Evolutionary conservation across 2,113 vertebrate species (phyloP).

Genomic region (Alaudala cheleensis): DNA sequence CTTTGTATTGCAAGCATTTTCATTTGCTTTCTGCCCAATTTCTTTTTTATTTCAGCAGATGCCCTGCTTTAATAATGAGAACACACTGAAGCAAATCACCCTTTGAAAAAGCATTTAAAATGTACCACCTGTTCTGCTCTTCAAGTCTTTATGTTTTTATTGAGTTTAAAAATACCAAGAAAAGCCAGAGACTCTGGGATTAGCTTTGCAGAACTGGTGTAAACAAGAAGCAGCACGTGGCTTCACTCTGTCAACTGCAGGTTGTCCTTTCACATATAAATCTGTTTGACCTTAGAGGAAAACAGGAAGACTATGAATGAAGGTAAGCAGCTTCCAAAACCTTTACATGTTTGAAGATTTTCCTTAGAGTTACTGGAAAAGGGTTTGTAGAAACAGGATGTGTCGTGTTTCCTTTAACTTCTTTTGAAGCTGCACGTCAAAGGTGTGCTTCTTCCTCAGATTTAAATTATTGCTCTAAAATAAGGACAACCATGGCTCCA

Average conservation of each 20-base stretch:
- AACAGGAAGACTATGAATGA: conserved; percentile 45
- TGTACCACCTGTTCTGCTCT: not conserved
- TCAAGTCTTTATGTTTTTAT: not conserved
- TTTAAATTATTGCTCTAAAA: not conserved
- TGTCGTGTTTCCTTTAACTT: not conserved
- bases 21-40: not conserved
- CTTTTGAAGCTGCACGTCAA: not conserved
- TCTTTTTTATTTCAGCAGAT: not conserved
- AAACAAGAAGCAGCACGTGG: not conserved
- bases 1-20: not conserved
- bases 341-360: not conserved
- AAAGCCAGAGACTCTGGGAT: not conserved
- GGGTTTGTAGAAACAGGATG: not conserved
- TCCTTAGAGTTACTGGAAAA: conserved; percentile 16
- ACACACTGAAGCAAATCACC: not conserved
- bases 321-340: not conserved
- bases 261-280: conserved; percentile 54
- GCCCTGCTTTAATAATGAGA: not conserved
- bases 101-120: not conserved
- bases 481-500: not conserved
- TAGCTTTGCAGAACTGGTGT: not conserved
- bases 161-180: not conserved
- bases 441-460: not conserved
- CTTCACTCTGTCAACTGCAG: not conserved
- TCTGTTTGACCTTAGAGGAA: conserved; percentile 20